Evolutionary conservation across 1,140 invertebrate genomes (phyloP), one percentile per base, ranked within the genome.

Genomic region (Solen grandis): DNA sequence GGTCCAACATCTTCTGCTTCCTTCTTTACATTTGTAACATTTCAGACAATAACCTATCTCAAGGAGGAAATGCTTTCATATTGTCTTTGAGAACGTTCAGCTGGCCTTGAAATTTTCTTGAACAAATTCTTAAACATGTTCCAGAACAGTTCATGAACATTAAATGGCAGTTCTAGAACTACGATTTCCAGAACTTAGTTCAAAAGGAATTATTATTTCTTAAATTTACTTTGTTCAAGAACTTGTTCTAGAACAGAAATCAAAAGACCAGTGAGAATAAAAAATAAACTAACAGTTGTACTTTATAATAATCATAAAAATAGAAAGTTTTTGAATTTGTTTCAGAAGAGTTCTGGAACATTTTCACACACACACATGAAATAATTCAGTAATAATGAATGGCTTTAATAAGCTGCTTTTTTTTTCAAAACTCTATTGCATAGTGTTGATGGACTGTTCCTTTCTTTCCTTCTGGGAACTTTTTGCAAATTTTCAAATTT

Each of bases 71-170:
- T n/a, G n/a, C n/a, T n/a, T n/a, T n/a, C n/a, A n/a, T n/a, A n/a
- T n/a, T n/a, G n/a, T n/a, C n/a, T n/a, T n/a, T n/a, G n/a, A n/a
- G n/a, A n/a, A n/a, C n/a, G n/a, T n/a, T n/a, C n/a, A n/a, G n/a
- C n/a, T n/a, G n/a, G n/a, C n/a, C n/a, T n/a, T n/a, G n/a, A n/a
- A n/a, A n/a, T n/a, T n/a, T 66, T 66, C 33, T 66, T 66, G 63
- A 66, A 66, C 19, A 68, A 29, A 25, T 68, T 68, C 65, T 27
- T 50, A 27, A 68, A 68, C 36, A 52, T 68, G 41, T 68, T 68
- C 65, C 16, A 52, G 65, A 68, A 68, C 16, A 25, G 33, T 55
- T 70, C 68, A 41, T 66, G 63, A 66, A 66, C 63, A 41, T 66
- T n/a, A n/a, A n/a, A n/a, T n/a, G n/a, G n/a, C n/a, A n/a, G 63